phyloP scores from a whole-genome alignment of 2,113 vertebrate genomes.

The Heterotilapia buettikoferi region DNA sequence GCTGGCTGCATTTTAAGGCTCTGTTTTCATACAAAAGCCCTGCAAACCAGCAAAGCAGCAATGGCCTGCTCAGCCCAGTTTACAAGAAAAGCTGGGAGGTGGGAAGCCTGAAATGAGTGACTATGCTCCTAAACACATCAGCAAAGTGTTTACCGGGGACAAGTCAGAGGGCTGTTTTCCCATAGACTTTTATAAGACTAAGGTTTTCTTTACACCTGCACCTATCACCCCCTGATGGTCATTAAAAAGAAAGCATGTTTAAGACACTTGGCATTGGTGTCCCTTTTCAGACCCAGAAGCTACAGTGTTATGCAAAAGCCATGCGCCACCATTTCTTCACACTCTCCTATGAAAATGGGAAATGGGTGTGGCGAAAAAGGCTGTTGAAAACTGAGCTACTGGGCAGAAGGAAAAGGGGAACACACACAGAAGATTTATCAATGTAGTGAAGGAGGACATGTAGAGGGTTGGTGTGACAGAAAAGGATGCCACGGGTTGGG shows the following conservation, averaged over 20 bases:
- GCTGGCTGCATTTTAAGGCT: not conserved
- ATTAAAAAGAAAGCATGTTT: not conserved
- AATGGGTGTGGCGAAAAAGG: not conserved
- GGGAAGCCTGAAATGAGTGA: not conserved
- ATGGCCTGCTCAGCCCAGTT: not conserved
- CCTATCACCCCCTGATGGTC: not conserved
- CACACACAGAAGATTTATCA: not conserved
- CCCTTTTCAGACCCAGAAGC: not conserved
- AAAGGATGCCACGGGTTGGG: not conserved
- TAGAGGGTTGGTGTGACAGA: not conserved
- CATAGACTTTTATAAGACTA: not conserved
- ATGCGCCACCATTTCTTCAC: not conserved
- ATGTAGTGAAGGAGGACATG: not conserved
- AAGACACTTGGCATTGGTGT: not conserved
- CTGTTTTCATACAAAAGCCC: not conserved
- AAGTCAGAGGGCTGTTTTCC: not conserved
- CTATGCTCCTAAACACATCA: not conserved
- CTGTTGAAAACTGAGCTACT: not conserved
- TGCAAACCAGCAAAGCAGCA: not conserved
- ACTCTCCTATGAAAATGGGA: not conserved
- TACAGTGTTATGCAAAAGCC: not conserved
- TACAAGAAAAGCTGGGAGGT: not conserved
- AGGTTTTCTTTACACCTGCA: not conserved
- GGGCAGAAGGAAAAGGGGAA: not conserved
- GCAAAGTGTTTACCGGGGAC: not conserved